Evolutionary conservation across 2,113 vertebrate species (phyloP), one percentile per base, ranked within the genome.

Genomic region (Columba janthina): DNA sequence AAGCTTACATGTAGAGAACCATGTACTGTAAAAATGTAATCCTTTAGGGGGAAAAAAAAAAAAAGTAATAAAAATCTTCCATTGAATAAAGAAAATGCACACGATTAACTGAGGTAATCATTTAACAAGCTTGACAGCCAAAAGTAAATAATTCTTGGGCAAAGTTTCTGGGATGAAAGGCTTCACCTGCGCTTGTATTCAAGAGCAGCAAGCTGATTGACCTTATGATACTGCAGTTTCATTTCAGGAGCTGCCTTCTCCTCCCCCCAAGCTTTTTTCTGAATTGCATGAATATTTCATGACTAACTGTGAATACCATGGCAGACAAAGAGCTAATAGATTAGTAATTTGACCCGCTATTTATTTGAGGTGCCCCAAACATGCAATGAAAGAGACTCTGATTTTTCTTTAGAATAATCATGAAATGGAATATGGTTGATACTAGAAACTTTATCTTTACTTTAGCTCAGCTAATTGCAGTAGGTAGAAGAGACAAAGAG

Each of bases 261-360:
- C 10, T 3, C 16, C 4, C 32, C 14, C 38, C 18, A 64, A 84
- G 64, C 67, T 75, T 95, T 93, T 85, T 91, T 60, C 90, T 86
- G 86, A 96, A 94, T 89, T 66, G 38, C 81, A 95, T 93, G 88
- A 97, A 95, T 93, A 92, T 92, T 96, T 96, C 91, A 90, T 89
- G 84, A 96, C 85, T 88, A 92, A 50, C 79, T 75, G 79, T 11
- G 5, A 74, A 56, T 94, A 78, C 83, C 58, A 29, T 36, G 31
- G 86, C 77, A 96, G 93, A 98, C 93, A 95, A 96, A 97, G 92
- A 97, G 57, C 88, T 95, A 91, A 97, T 84, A 96, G 90, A 90
- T 90, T 78, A 84, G 90, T 93, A 97, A 93, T 53, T 77, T 91
- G 97, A 96, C 81, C 85, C 72, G 54, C 93, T 92, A 76, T 76